These are phyloP conservation scores for Drosophila nigrodunni DNA, from an alignment of 1,140 invertebrate genomes.

Conservation along the genomic window DNA sequence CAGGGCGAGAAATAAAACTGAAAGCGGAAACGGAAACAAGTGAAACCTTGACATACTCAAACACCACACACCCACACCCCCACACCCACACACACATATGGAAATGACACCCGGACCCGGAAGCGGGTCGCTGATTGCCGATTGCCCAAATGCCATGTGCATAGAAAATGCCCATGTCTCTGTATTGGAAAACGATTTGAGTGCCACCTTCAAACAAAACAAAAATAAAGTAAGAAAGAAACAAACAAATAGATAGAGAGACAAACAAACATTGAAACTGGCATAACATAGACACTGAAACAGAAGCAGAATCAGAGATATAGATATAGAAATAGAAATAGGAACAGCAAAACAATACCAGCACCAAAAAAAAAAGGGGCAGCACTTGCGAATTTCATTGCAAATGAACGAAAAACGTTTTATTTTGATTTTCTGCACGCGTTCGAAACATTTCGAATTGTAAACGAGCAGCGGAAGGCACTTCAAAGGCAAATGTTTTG, in stretches of 20 bases:
- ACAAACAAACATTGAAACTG: conserved; percentile 25
- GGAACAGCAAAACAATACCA: conserved; percentile 7
- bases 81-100: conserved; percentile 9
- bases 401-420: conserved; percentile 80
- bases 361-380: conserved; percentile 45
- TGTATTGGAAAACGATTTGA: conserved; percentile 75
- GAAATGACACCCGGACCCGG: conserved; percentile 50
- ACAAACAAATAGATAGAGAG: conserved; percentile 27
- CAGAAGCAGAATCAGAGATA: conserved; percentile 7
- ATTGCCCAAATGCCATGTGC: conserved; percentile 73
- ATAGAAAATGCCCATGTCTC: conserved; percentile 52
- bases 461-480: conserved; percentile 18
- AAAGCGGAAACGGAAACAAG: conserved; percentile 34
- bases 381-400: conserved; percentile 76
- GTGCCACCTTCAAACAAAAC: conserved; percentile 26
- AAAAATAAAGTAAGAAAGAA: conserved; percentile 11
- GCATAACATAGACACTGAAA: too few relatives aligned
- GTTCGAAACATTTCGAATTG: conserved; percentile 38
- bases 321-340: conserved; percentile 14
- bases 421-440: conserved; percentile 80
- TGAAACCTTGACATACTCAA: background rate
- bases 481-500: conserved; percentile 72
- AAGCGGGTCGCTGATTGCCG: conserved; percentile 40
- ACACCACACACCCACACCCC: conserved; percentile 13
- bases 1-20: conserved; percentile 72